phyloP scores from a whole-genome alignment of 2,888 invertebrate species.

The Parthenolecanium corni region DNA sequence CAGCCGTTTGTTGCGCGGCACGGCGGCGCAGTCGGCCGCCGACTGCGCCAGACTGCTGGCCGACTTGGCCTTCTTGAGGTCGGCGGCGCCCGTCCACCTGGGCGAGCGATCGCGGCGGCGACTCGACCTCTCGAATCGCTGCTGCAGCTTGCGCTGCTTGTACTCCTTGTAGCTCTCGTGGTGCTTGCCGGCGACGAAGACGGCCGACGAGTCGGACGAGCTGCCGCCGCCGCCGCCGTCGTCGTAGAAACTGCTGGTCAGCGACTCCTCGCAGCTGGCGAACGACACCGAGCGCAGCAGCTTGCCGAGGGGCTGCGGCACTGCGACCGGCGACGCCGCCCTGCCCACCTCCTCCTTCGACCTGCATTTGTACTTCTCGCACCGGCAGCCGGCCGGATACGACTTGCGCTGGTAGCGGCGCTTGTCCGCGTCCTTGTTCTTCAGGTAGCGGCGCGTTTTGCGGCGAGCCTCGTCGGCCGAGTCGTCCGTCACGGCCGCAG shows the following conservation, averaged over 20 bases:
- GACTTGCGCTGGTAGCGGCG: slow-evolving; percentile 3
- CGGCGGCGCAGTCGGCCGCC: background rate
- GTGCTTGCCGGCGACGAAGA: background rate
- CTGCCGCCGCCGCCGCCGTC: slow-evolving; percentile 6
- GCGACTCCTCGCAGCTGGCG: slow-evolving; percentile 15
- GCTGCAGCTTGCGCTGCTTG: slow-evolving; percentile 16
- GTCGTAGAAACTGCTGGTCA: slow-evolving; percentile 21
- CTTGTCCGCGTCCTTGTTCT: slow-evolving; percentile 21
- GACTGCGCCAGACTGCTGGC: background rate
- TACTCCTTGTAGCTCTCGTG: slow-evolving; percentile 22
- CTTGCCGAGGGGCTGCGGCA: background rate
- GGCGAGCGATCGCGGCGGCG: background rate
- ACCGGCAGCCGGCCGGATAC: slow-evolving; percentile 15
- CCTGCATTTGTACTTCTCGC: slow-evolving; percentile 14
- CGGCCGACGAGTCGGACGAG: background rate
- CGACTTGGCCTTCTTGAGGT: slow-evolving; percentile 13
- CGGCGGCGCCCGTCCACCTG: background rate
- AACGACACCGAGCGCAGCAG: slow-evolving; percentile 19
- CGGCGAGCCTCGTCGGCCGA: background rate
- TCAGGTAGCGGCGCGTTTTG: background rate
- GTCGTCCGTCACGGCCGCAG: background rate
- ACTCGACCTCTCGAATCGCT: slow-evolving; percentile 1
- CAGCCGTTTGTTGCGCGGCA: background rate
- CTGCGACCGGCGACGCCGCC: background rate
- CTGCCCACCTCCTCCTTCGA: slow-evolving; percentile 6